Conservation (phyloP, 2,888 invertebrate genomes). For the Iphiclides podalirius region DNA sequence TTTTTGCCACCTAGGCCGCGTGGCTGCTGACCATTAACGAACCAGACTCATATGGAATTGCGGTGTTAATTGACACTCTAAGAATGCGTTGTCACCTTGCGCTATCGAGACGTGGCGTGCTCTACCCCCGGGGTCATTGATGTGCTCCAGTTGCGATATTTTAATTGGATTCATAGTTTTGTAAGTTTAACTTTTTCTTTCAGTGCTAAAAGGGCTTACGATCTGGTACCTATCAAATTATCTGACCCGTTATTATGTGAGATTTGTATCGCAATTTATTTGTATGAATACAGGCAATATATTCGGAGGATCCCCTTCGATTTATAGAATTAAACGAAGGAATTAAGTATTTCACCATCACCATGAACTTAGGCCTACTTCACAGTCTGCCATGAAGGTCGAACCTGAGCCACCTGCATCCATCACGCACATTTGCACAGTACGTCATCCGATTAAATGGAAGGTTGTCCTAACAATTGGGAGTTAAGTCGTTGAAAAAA, state of each 20-base stretch:
- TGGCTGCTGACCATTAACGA: background rate
- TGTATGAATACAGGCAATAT: background rate
- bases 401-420: too few relatives aligned
- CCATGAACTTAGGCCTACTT: too few relatives aligned
- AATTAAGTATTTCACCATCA: too few relatives aligned
- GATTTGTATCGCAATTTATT: background rate
- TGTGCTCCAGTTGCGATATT: background rate
- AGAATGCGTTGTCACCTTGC: conserved; percentile 8
- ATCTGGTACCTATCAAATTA: too few relatives aligned
- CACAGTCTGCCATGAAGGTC: too few relatives aligned
- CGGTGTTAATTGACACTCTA: conserved; percentile 9
- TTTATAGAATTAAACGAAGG: too few relatives aligned
- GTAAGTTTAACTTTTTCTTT: background rate
- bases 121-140: background rate
- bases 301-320: too few relatives aligned
- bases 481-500: too few relatives aligned
- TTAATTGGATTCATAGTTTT: background rate
- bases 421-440: too few relatives aligned
- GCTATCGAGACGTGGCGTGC: background rate
- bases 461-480: too few relatives aligned
- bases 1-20: conserved; percentile 9
- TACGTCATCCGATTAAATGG: too few relatives aligned
- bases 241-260: background rate
- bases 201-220: too few relatives aligned
- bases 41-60: background rate